Base-by-base conservation (phyloP, 2,797 vertebrate species). In the Hemitrygon akajei region DNA sequence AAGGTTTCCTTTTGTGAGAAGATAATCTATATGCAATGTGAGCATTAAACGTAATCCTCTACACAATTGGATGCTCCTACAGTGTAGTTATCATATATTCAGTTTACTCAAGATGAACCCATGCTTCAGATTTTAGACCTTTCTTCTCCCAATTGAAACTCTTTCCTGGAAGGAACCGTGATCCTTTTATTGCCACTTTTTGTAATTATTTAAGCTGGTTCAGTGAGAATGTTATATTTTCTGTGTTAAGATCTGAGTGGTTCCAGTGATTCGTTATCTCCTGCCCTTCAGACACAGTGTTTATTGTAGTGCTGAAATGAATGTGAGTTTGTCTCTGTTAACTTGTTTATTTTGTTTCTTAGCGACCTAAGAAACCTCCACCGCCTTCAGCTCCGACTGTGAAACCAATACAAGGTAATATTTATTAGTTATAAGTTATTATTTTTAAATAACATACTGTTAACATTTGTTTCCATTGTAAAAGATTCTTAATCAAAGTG, bases 311-410 rank as follows among this genome's bases (percentile, higher is more conserved):
- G 94, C 82, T 0, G 4, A 94, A 93, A 84, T 94, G 94, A 80
- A 93, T 94, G 0, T 94, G 18, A 94, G 93, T 73, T 94, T 95
- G 93, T 92, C 94, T 93, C 93, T 95, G 94, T 94, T 94, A 93
- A 94, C 96, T 95, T 96, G 95, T 94, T 94, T 81, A 94, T 95
- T 94, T 94, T 94, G 71, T 95, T 93, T 95, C 97, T 82, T 96
- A 99, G 99, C 98, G 99, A 97, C 99, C 99, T 95, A 99, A 98
- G 97, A 99, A 99, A 95, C 98, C 99, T 0, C 98, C 99, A 82
- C 98, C 98, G 94, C 99, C 99, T 47, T 98, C 97, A 27, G 97
- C 98, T 86, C 98, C 98, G 20, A 95, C 97, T 73, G 95, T 97
- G 94, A 99, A 99, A 95, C 97, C 97, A 97, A 96, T 95, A 94